Evolutionary conservation across 1,140 invertebrate species (phyloP).

Genomic region (Probaryconus sp.): DNA sequence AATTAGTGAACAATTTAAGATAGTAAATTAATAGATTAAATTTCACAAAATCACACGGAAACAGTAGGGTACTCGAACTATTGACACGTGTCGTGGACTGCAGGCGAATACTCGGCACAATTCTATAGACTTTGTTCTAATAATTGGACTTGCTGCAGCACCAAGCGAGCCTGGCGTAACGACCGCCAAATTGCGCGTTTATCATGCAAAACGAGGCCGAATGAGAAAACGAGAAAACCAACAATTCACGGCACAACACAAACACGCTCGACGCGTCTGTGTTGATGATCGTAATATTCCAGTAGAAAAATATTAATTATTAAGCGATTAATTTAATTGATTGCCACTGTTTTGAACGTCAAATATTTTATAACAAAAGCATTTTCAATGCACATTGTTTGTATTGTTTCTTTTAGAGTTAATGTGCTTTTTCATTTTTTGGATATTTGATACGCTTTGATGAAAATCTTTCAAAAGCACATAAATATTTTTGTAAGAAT

Average conservation of each 20-base stretch:
- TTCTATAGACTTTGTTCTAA: conserved; percentile 38
- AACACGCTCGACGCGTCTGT: conserved; percentile 15
- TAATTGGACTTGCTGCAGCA: conserved; percentile 41
- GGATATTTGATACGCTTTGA: no score
- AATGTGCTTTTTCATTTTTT: no score
- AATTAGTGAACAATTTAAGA: no score
- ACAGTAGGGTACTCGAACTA: background rate
- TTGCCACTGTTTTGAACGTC: conserved; percentile 4
- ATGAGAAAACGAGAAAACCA: conserved; percentile 55
- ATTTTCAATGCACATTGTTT: no score
- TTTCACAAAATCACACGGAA: no score
- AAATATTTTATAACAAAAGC: conserved; percentile 1
- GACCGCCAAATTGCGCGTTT: conserved; percentile 55
- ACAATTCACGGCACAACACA: conserved; percentile 39
- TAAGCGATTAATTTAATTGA: no score
- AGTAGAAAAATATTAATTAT: conserved; percentile 15
- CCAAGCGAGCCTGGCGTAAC: conserved; percentile 44
- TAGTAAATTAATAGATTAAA: no score
- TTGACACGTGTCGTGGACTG: conserved; percentile 32
- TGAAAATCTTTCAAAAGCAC: no score
- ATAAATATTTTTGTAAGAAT: no score
- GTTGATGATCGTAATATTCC: conserved; percentile 17
- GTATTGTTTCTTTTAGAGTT: no score
- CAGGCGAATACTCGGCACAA: conserved; percentile 11
- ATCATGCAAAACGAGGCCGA: conserved; percentile 57